Evolutionary conservation across 2,113 vertebrate species (phyloP).

Genomic region (Triplophysa dalaica): DNA sequence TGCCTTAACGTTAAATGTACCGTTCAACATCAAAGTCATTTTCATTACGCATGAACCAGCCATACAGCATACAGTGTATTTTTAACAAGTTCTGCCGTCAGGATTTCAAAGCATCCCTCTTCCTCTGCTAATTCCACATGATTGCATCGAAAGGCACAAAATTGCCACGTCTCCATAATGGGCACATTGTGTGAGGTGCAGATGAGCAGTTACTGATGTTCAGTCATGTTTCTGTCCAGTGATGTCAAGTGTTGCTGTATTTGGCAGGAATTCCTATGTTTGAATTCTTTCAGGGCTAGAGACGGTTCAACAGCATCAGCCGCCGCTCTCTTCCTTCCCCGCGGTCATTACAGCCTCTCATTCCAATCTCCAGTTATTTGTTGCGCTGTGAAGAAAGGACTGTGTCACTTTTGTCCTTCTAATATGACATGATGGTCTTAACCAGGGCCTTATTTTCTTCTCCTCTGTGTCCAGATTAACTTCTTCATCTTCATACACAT

Average conservation of each 20-base stretch:
- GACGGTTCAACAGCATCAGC: constrained; percentile 5
- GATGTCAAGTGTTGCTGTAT: background rate
- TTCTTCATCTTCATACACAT: constrained; percentile 91
- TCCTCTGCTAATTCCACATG: constrained; percentile 10
- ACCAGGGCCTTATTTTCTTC: background rate
- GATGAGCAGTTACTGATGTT: constrained; percentile 2
- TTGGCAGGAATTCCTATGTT: constrained; percentile 35
- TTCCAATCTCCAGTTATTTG: background rate
- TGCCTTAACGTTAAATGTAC: background rate
- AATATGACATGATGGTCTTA: constrained; percentile 23
- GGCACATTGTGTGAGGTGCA: background rate
- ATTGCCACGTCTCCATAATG: background rate
- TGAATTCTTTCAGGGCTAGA: background rate
- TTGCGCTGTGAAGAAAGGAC: background rate
- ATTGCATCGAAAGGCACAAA: background rate
- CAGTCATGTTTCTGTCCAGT: background rate
- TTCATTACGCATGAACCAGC: constrained; percentile 55
- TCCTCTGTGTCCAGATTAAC: constrained; percentile 82
- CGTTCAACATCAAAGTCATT: constrained; percentile 35
- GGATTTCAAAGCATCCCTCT: background rate
- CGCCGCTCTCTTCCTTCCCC: background rate
- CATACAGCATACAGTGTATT: background rate
- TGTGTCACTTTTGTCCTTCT: constrained; percentile 11
- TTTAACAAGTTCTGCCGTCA: background rate
- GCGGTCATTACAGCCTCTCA: background rate